phyloP scores from a whole-genome alignment of 2,113 vertebrate species.

The Sialia sialis region DNA sequence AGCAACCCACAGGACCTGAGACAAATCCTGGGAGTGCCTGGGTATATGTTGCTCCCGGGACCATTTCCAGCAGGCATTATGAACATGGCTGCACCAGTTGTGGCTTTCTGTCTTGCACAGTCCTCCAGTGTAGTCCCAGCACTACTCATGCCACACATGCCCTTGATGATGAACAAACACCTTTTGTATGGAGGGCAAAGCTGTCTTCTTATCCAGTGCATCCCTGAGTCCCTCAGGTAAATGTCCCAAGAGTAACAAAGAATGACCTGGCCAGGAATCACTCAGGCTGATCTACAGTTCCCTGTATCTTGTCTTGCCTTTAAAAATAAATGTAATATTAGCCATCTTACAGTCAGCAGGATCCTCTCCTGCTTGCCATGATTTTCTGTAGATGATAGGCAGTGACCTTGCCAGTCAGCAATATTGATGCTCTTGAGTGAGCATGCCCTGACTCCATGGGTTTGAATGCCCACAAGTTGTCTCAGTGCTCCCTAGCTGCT shows the following conservation, averaged over 20 bases:
- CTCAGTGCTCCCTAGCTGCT: background rate
- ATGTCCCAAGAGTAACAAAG: background rate
- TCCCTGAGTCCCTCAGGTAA: background rate
- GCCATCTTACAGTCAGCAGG: background rate
- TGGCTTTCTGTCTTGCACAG: background rate
- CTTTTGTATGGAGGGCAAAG: background rate
- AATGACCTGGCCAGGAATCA: background rate
- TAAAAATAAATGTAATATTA: background rate
- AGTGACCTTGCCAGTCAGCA: background rate
- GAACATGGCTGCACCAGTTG: background rate
- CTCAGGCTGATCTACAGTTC: background rate
- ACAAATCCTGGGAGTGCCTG: background rate
- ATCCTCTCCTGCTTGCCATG: background rate
- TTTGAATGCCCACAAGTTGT: fast-evolving
- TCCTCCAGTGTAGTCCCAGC: background rate
- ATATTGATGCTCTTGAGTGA: fast-evolving
- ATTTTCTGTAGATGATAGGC: background rate
- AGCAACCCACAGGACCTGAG: background rate
- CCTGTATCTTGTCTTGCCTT: background rate
- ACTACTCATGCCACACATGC: fast-evolving
- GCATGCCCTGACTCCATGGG: background rate
- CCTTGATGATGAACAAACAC: background rate
- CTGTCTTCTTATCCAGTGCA: background rate
- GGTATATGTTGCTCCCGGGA: background rate
- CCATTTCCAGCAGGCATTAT: background rate